Conservation (phyloP, 2,113 vertebrate genomes). For the Erythrolamprus reginae region DNA sequence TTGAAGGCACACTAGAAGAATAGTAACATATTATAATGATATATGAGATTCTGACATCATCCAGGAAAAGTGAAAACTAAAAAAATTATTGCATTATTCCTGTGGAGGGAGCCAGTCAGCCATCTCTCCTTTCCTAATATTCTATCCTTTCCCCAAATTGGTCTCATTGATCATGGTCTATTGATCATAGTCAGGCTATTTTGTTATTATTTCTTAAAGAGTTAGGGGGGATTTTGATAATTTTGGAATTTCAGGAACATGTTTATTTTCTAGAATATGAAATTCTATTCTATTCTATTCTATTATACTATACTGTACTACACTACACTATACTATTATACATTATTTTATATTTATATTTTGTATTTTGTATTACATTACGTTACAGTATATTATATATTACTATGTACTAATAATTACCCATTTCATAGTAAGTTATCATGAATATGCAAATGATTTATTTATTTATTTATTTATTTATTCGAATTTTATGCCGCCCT, state of each 20-base stretch:
- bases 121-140: neutral
- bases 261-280: neutral
- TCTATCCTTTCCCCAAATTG: neutral
- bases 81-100: neutral
- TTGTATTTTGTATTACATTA: no score
- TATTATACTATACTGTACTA: neutral
- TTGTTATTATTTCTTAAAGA: neutral
- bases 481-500: no score
- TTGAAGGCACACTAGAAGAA: neutral
- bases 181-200: neutral
- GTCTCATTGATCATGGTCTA: neutral
- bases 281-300: no score
- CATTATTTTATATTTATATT: neutral
- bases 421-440: neutral
- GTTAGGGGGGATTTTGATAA: neutral
- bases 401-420: neutral
- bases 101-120: neutral
- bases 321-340: neutral
- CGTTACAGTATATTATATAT: neutral
- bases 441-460: neutral
- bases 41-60: neutral
- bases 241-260: neutral
- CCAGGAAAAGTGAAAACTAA: neutral
- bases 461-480: no score
- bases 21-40: neutral